Evolutionary conservation across 2,797 vertebrate genomes (phyloP), one percentile per base, ranked within the genome.

Genomic region (Sebastes itinus): DNA sequence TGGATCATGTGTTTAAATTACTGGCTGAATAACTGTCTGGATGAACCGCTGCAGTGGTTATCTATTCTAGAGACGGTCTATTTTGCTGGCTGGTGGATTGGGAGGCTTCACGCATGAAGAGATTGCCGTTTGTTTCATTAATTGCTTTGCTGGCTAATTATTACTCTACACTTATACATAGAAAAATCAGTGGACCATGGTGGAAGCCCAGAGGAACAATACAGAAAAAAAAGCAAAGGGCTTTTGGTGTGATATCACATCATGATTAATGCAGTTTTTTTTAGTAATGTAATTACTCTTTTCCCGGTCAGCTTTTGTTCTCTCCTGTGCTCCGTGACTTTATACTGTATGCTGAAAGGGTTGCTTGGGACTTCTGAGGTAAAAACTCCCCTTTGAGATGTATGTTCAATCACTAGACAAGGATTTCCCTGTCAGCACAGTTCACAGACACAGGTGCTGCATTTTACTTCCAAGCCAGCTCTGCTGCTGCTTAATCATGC

Each of bases 401-500:
- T 61, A 56, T 73, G 30, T 72, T 82, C 42, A 70, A n/a, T 74
- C 52, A 55, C 27, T 52, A 74, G 55, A 76, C 54, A 68, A 33
- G 27, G 58, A 66, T 72, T 81, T 80, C 58, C 49, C 52, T 76
- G 62, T 77, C 6, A 8, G 49, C 56, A 75, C n/a, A 55, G 28
- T 78, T 81, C 56, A 69, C 30, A 76, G 54, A 74, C 18, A 56
- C 13, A 65, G 22, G 33, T 68, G n/a, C 13, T 33, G 42, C 35
- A 70, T 72, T 76, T 66, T 55, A 55, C 46, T 66, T 49, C 13
- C 16, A 38, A 42, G 54, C 60, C 13, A 59, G 23, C 56, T 10
- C 20, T 72, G 27, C 62, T 35, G 56, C 58, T 60, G 28, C 69
- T 83, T 27, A 86, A 70, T 76, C 67, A 74, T 80, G 32, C 56